phyloP scores from a whole-genome alignment of 2,888 invertebrate genomes.

The Lepidocyrtinus sp. region DNA sequence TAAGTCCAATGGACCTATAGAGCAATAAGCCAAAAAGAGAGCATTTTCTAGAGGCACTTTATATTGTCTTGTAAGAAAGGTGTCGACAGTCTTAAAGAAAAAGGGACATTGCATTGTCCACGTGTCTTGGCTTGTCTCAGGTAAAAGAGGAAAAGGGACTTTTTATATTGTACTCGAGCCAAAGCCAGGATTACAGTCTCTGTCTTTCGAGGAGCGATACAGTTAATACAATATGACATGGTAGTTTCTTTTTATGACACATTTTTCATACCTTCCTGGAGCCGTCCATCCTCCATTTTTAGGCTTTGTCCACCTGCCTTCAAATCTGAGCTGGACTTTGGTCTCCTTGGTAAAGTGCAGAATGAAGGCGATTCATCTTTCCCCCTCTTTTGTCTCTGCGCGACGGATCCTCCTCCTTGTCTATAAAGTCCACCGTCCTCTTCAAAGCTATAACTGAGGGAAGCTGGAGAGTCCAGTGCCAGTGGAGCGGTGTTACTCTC shows the following conservation, averaged over 20 bases:
- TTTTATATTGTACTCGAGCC: not conserved
- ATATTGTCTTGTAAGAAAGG: conserved; percentile 27
- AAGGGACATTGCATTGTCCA: too few species aligned
- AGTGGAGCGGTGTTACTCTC: conserved; percentile 64
- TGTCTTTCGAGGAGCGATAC: too few species aligned
- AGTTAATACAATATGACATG: too few species aligned
- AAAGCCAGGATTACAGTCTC: not conserved
- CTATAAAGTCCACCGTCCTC: not conserved
- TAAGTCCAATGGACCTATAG: too few species aligned
- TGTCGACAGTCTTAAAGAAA: too few species aligned
- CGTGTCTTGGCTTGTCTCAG: too few species aligned
- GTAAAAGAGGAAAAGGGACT: not conserved
- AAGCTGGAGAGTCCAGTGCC: conserved; percentile 63
- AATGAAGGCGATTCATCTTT: conserved; percentile 73
- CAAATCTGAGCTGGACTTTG: conserved; percentile 78
- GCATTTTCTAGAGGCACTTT: conserved; percentile 12
- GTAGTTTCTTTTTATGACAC: not conserved
- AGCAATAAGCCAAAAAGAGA: conserved; percentile 4
- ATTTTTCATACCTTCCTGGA: conserved; percentile 83
- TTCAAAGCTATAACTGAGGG: too few species aligned
- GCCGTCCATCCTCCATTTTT: conserved; percentile 84
- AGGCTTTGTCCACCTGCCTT: conserved; percentile 87
- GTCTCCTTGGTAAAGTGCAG: conserved; percentile 82
- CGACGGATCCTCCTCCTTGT: too few species aligned
- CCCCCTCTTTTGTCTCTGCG: conserved; percentile 29